A percentile compares a stretch with the other conserved stretches of the same genome.
Conservation (phyloP, 2,797 vertebrate genomes). For the Buphagus erythrorhynchus region DNA sequence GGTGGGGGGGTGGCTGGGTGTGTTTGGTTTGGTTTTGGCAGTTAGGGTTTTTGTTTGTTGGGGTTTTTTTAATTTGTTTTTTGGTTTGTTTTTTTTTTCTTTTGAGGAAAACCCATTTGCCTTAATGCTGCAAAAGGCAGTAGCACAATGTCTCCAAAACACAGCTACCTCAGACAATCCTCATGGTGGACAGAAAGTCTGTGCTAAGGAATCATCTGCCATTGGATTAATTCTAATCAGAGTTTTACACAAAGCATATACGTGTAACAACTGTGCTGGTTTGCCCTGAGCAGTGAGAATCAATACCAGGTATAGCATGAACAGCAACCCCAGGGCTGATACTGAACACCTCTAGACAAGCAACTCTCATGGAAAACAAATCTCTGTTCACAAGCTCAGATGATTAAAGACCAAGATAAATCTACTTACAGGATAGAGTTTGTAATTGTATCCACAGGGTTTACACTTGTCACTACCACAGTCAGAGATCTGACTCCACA, state of each 20-base stretch:
- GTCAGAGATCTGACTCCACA: slow-evolving; percentile 88
- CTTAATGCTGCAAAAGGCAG: not conserved
- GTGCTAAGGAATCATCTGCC: not conserved
- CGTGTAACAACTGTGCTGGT: not conserved
- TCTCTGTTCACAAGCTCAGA: not conserved
- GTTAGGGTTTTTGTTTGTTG: not conserved
- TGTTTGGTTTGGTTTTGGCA: not conserved
- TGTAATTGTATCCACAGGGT: slow-evolving; percentile 89
- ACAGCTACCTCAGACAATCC: not conserved
- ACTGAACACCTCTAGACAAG: not conserved
- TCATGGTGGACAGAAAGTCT: not conserved
- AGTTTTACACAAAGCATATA: not conserved
- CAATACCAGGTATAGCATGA: not conserved
- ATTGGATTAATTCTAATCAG: not conserved
- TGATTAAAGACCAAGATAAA: not conserved
- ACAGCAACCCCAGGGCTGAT: not conserved
- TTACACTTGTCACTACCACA: slow-evolving; percentile 76
- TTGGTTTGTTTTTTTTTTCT: not conserved
- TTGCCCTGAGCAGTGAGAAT: not conserved
- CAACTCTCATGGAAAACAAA: not conserved
- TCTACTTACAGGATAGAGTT: slow-evolving; percentile 87
- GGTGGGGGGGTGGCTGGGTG: not conserved
- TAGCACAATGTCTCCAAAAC: not conserved
- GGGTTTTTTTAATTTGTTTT: not conserved
- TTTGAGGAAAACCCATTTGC: not conserved